Conservation (phyloP, 2,797 vertebrate species). For the Siniperca obscura region DNA sequence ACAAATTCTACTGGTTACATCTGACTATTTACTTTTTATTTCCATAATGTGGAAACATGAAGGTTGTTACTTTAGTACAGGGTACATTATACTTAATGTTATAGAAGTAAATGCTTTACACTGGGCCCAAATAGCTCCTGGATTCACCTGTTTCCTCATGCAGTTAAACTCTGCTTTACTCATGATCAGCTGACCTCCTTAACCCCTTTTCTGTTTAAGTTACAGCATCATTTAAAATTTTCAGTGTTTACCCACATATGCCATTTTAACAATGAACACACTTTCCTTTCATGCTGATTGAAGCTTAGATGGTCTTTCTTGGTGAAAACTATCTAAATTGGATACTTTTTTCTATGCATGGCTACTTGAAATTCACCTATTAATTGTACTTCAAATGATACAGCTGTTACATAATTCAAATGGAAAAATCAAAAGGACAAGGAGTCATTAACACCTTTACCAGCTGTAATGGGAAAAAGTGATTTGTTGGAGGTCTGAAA, state of each 20-base stretch:
- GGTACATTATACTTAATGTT: not conserved
- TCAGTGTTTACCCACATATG: conserved; percentile 33
- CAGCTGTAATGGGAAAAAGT: conserved; percentile 85
- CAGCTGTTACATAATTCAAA: conserved; percentile 85
- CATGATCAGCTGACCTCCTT: conserved; percentile 34
- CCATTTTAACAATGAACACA: conserved; percentile 30
- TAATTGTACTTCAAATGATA: conserved; percentile 83
- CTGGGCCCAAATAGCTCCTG: not conserved
- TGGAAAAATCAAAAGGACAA: conserved; percentile 85
- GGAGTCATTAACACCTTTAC: conserved; percentile 88
- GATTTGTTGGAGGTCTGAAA: conserved; percentile 87
- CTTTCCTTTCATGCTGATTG: conserved; percentile 21
- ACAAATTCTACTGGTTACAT: not conserved
- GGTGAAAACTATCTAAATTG: conserved; percentile 73
- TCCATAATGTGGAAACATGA: not conserved
- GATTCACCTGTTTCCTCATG: conserved; percentile 8
- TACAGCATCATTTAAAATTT: conserved; percentile 32
- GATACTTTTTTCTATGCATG: conserved; percentile 60
- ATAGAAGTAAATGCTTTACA: not conserved
- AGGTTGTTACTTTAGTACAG: not conserved
- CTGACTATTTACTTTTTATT: not conserved
- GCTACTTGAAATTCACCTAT: conserved; percentile 79
- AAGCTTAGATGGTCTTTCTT: conserved; percentile 36
- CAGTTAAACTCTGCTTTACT: conserved; percentile 24
- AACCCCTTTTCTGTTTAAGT: conserved; percentile 31